Evolutionary conservation across 2,113 vertebrate species (phyloP).

Genomic region (Pampusana beccarii): DNA sequence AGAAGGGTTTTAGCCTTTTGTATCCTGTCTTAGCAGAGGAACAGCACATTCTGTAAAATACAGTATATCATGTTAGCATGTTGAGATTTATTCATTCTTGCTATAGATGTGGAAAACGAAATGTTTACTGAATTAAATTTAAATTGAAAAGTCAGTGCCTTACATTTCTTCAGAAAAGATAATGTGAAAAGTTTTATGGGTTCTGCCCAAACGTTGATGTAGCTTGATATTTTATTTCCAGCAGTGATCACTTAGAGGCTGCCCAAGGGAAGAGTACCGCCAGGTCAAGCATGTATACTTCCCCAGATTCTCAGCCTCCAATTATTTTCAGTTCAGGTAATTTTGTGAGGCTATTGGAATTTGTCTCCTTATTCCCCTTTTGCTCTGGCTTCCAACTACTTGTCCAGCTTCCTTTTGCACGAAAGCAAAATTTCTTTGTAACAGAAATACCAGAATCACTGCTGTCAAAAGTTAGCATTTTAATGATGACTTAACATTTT

Average conservation of each 20-base stretch:
- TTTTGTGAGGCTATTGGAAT: neutral
- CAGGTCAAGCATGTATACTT: neutral
- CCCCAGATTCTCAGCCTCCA: neutral
- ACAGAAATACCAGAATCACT: neutral
- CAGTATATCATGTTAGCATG: neutral
- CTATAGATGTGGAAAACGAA: neutral
- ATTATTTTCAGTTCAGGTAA: neutral
- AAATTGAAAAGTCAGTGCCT: neutral
- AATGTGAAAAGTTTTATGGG: neutral
- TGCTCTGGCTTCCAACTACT: neutral
- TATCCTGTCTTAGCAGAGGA: neutral
- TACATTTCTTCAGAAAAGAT: neutral
- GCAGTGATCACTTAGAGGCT: neutral
- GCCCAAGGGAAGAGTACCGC: neutral
- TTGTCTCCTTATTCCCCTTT: neutral
- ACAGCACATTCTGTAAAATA: neutral
- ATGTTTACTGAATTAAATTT: neutral
- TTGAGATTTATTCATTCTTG: neutral
- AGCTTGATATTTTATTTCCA: neutral
- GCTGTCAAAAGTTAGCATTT: neutral
- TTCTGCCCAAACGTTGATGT: neutral
- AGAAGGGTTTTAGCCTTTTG: neutral
- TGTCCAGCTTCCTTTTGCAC: neutral
- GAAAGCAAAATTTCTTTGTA: neutral
- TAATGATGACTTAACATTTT: neutral